phyloP scores from a whole-genome alignment of 92 coral and sea anemone genomes.

The Phenganax subtilis region DNA sequence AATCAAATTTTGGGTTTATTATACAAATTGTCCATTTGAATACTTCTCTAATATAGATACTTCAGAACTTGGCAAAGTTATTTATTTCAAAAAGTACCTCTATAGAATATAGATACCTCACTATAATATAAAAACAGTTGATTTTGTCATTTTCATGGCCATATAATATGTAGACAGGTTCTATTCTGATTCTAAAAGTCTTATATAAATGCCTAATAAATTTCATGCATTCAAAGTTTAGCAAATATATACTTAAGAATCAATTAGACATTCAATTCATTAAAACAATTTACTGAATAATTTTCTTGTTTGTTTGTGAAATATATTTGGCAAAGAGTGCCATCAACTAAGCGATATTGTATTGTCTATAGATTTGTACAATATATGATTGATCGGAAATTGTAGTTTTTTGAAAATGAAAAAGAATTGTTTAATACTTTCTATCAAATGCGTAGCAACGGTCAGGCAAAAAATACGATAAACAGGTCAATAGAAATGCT shows the following conservation, averaged over 20 bases:
- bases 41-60: too few relatives aligned
- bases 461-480: too few relatives aligned
- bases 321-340: neutral
- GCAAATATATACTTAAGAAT: neutral
- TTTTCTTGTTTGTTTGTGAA: neutral
- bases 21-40: too few relatives aligned
- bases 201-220: neutral
- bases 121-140: neutral
- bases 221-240: neutral
- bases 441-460: neutral
- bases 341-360: neutral
- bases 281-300: slow-evolving; percentile 7
- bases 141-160: too few relatives aligned
- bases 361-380: neutral
- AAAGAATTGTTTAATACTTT: neutral
- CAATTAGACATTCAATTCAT: neutral
- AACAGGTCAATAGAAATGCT: neutral
- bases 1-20: too few relatives aligned
- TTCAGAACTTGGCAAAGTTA: too few relatives aligned
- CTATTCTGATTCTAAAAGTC: neutral
- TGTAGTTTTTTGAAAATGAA: neutral
- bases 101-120: neutral
- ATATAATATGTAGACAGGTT: neutral
- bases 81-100: too few relatives aligned
- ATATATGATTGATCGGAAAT: slow-evolving; percentile 1